A percentile compares a stretch with the other conserved stretches of the same genome.
Evolutionary conservation across 2,797 vertebrate genomes (phyloP).

Genomic region (Chelmon rostratus): DNA sequence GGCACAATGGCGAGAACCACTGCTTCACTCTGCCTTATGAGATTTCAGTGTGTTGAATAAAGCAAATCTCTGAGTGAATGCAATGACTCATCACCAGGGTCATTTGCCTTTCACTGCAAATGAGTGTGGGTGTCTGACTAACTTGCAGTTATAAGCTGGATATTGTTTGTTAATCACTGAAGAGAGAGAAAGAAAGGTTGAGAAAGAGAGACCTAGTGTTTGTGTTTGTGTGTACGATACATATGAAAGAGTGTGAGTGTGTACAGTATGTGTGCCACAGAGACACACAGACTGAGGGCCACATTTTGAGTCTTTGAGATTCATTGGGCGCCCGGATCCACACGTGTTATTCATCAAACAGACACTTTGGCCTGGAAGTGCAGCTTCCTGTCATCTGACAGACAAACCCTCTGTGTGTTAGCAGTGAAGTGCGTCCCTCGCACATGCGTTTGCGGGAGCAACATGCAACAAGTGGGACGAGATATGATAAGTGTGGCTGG

Average conservation of each 20-base stretch:
- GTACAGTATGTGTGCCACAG: constrained; percentile 31
- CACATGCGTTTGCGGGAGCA: constrained; percentile 36
- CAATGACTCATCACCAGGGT: constrained; percentile 87
- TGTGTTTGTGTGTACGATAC: constrained; percentile 36
- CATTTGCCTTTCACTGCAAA: constrained; percentile 88
- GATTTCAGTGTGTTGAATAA: constrained; percentile 78
- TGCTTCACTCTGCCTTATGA: constrained; percentile 65
- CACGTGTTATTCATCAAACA: constrained; percentile 56
- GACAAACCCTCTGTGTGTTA: constrained; percentile 47
- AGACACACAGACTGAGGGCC: constrained; percentile 61
- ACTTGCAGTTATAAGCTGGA: constrained; percentile 85
- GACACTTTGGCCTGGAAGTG: constrained; percentile 49
- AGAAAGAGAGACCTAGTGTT: constrained; percentile 49
- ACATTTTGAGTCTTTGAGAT: constrained; percentile 50
- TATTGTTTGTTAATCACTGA: constrained; percentile 86
- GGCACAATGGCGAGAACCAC: constrained; percentile 64
- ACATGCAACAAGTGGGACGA: constrained; percentile 48
- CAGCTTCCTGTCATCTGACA: constrained; percentile 63
- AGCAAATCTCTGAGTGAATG: constrained; percentile 79
- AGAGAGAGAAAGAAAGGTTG: constrained; percentile 50
- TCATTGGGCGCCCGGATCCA: constrained; percentile 41
- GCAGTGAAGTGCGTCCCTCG: constrained; percentile 31
- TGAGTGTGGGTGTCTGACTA: constrained; percentile 88
- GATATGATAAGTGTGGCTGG: constrained; percentile 34
- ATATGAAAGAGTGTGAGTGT: constrained; percentile 28